Evolutionary conservation across 2,113 vertebrate genomes (phyloP).

Genomic region (Phylloscopus trochiloides): DNA sequence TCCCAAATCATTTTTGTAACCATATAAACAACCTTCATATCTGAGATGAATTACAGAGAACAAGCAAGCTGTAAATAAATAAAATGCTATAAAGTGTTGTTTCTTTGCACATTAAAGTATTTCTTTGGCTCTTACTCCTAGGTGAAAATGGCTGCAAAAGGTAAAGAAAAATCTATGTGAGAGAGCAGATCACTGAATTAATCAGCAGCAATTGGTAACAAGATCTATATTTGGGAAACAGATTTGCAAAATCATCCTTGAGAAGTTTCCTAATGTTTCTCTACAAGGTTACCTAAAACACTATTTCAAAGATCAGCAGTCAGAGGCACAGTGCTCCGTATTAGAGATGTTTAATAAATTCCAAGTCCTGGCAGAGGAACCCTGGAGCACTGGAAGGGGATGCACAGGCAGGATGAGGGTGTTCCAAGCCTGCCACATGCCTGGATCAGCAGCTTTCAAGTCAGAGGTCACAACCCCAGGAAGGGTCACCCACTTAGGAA

Average conservation of each 20-base stretch:
- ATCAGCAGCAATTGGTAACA: background rate
- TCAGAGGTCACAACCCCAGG: background rate
- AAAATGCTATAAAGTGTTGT: background rate
- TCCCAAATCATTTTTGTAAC: background rate
- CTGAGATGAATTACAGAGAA: background rate
- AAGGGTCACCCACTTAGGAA: slow-evolving; percentile 19
- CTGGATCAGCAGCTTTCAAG: background rate
- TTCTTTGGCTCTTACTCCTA: background rate
- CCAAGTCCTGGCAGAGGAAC: background rate
- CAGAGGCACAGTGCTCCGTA: background rate
- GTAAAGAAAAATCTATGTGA: background rate
- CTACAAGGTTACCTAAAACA: background rate
- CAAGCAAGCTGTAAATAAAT: background rate
- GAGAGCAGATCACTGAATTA: background rate
- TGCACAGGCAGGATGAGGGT: background rate
- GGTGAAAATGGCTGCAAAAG: background rate
- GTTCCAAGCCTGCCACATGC: background rate
- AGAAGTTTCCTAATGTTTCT: background rate
- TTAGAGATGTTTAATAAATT: background rate
- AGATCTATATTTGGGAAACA: background rate
- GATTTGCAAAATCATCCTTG: background rate
- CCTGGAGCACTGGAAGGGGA: background rate
- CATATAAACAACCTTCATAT: background rate
- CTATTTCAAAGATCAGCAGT: background rate
- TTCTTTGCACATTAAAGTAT: background rate